Base-by-base conservation (phyloP, 2,888 invertebrate species). In the Caradrina clavipalpis region DNA sequence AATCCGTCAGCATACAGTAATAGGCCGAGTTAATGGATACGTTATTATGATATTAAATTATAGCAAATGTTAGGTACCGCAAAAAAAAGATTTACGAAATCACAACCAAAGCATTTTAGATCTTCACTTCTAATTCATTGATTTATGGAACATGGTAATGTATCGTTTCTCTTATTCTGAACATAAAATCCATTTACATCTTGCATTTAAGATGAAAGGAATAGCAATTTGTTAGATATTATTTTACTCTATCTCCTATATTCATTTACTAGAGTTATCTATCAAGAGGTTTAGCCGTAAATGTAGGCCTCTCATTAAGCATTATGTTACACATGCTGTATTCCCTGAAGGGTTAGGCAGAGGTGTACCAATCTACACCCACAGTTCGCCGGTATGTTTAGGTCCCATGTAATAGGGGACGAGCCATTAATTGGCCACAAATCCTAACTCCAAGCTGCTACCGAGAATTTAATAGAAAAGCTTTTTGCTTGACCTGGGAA, bases 131-230 rank as follows among this genome's bases (percentile, higher is more conserved):
- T 35, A 57, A 45, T 65, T 59, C 51, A 68, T 26, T 72, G 60
- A 69, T 71, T 73, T 76, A 73, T 66, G 63, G 47, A 73, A 61
- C 35, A 62, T 19, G 26, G 19, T 66, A 76, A 62, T 65, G 62
- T 60, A 21, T 55, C 42, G 11, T 51, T 63, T 56, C n/a, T 73
- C 15, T 64, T 47, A 50, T 64, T 64, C 15, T 39, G 19, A 66
- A 58, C 51, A 53, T 56, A n/a, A 15, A 64, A 64, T 72, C 42
- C 26, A 42, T 67, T 79, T 64, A 54, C 19, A 63, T 63, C 4
- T 68, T 35, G 19, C 42, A 47, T 59, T 56, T 53, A 17, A 21
- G 50, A 61, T 62, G 26, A 50, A 64, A 67, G 47, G 35, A 49
- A 58, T 42, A 56, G 11, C 17, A 57, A 47, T 50, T 53, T 53